Evolutionary conservation across 2,888 invertebrate species (phyloP), one percentile per base, ranked within the genome.

Genomic region (Troglohyphantes excavatus): DNA sequence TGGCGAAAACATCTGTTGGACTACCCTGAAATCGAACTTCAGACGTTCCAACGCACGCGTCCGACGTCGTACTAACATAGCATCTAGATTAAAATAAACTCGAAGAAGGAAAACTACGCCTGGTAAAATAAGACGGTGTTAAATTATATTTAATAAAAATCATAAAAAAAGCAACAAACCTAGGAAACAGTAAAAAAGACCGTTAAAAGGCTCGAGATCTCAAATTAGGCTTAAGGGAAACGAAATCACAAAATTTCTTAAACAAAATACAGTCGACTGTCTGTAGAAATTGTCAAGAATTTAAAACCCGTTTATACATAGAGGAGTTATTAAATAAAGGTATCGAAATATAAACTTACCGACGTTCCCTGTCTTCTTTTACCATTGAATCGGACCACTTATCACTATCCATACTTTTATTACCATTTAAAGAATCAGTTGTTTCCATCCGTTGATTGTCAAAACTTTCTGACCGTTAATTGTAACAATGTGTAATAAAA

Each of bases 371-470:
- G 33, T 78, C 63, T 29, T 90, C 89, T 46, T 90, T 90, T n/a
- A 63, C 78, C 76, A 90, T 84, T 17, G 46, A 46, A 26, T 90
- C 89, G 26, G 63, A 65, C 89, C 89, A 90, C 53, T 83, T 84
- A 0, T 84, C 83, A 21, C 63, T 67, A 21, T 90, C 89, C 89
- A 83, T 89, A 21, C 63, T 78, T 76, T 78, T 90, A 13, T 75
- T 75, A n/a, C 53, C 29, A 27, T 88, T 81, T 3, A 73, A 19
- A 9, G 76, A 43, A 61, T 65, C 46, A 1, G 29, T 29, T 59
- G 81, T 73, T 73, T 88, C 88, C 81, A 88, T 82, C 17, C 78
- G 27, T 33, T 17, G 17, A 19, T 11, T 6, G 27, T 21, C n/a
- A 76, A n/a, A 76, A 27, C 67, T 17, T 7, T 17, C 27, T n/a